phyloP scores from a whole-genome alignment of 2,797 vertebrate genomes.

The Molossus alvarezi region DNA sequence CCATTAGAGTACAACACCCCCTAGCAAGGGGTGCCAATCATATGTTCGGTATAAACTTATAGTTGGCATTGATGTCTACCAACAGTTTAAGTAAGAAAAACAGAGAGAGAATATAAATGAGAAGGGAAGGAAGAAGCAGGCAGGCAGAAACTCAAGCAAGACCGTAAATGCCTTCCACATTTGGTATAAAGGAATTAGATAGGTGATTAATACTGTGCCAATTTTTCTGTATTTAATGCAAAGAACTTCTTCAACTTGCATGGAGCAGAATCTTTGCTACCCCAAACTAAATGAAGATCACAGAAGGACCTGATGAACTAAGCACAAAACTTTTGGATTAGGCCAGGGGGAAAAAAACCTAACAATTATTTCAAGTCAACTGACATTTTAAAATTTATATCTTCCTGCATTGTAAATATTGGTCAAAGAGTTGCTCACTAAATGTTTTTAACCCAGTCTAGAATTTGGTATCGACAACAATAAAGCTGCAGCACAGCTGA shows the following conservation, averaged over 20 bases:
- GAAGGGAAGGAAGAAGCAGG: neutral
- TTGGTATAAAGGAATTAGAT: neutral
- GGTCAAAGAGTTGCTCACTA: neutral
- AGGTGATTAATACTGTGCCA: neutral
- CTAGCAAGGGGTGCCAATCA: neutral
- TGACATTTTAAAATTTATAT: neutral
- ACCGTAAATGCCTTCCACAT: neutral
- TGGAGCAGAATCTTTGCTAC: neutral
- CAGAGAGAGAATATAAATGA: neutral
- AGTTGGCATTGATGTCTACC: neutral
- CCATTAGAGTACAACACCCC: neutral
- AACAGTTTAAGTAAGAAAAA: constrained; percentile 32
- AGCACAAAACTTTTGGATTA: constrained; percentile 13
- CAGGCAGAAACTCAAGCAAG: neutral
- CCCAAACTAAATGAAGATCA: constrained; percentile 30
- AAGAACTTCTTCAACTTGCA: constrained; percentile 4
- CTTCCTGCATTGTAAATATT: constrained; percentile 57
- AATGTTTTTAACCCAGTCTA: neutral
- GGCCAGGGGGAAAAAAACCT: neutral
- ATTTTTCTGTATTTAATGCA: constrained; percentile 16
- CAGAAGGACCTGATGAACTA: neutral
- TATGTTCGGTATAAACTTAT: neutral
- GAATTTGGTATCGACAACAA: constrained; percentile 17
- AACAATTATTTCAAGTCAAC: constrained; percentile 2
- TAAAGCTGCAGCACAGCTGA: neutral